Evolutionary conservation across 37 sponge, comb jelly and placozoan species (phyloP).

Genomic region (Haliclona indistincta): DNA sequence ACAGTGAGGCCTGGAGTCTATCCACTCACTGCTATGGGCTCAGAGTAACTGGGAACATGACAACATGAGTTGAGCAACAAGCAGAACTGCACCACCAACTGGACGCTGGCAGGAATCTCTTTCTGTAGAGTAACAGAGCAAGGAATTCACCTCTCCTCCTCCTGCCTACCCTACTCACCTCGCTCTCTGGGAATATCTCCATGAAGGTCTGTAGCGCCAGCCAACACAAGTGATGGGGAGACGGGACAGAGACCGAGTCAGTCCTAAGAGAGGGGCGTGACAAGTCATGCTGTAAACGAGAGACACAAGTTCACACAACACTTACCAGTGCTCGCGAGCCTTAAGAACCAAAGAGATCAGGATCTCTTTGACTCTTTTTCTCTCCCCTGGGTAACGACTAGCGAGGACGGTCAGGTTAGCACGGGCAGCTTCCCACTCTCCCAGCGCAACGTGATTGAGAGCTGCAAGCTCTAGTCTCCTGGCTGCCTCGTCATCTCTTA

Average conservation of each 20-base stretch:
- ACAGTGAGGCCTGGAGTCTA: too few relatives aligned
- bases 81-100: too few relatives aligned
- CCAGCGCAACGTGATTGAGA: slow-evolving; percentile 63
- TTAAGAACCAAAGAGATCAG: slow-evolving; percentile 51
- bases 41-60: too few relatives aligned
- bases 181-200: slow-evolving; percentile 15
- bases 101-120: too few relatives aligned
- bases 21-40: too few relatives aligned
- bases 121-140: too few relatives aligned
- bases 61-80: too few relatives aligned
- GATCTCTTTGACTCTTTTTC: slow-evolving; percentile 35
- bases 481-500: slow-evolving; percentile 9
- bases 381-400: background rate
- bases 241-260: slow-evolving; percentile 47
- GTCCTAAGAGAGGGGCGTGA: slow-evolving; percentile 26
- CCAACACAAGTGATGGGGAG: slow-evolving; percentile 75
- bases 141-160: background rate
- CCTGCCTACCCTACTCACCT: slow-evolving; percentile 18
- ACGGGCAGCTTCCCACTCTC: slow-evolving; percentile 82
- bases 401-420: slow-evolving; percentile 26
- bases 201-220: slow-evolving; percentile 49
- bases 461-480: slow-evolving; percentile 42
- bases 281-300: background rate
- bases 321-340: slow-evolving; percentile 56
- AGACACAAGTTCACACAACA: background rate